Conservation (phyloP, 2,113 vertebrate species). For the Myiopsitta monachus region DNA sequence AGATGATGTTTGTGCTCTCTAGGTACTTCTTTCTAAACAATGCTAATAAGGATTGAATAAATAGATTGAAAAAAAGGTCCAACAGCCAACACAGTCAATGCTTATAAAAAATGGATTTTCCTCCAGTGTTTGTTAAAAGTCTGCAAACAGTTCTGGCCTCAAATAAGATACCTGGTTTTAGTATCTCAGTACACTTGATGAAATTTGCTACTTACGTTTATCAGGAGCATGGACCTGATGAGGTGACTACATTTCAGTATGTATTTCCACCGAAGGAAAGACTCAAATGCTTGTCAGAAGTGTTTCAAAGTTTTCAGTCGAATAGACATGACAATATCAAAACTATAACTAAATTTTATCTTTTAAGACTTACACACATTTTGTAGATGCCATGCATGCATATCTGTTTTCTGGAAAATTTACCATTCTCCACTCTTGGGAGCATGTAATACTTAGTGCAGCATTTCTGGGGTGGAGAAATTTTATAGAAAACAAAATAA, state of each 20-base stretch:
- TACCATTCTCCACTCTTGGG: neutral
- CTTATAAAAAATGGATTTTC: conserved; percentile 37
- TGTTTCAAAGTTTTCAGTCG: neutral
- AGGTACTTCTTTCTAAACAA: neutral
- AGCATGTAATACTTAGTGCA: neutral
- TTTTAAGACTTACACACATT: neutral
- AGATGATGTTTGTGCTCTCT: neutral
- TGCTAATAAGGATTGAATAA: neutral
- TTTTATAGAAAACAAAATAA: neutral
- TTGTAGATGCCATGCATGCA: neutral
- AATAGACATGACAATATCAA: neutral
- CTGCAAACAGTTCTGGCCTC: neutral
- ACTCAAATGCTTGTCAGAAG: neutral
- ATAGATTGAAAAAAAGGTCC: neutral
- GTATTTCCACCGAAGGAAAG: neutral
- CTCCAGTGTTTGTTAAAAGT: neutral
- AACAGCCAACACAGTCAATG: neutral
- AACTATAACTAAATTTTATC: neutral
- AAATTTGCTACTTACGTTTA: neutral
- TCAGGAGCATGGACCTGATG: neutral
- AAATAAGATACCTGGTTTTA: neutral
- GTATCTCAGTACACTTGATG: neutral
- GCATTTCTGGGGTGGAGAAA: neutral
- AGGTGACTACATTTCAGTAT: neutral
- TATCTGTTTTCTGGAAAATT: neutral